These are phyloP conservation scores for Zaprionus gabonicus DNA, from an alignment of 1,140 invertebrate species.

Conservation along the genomic window DNA sequence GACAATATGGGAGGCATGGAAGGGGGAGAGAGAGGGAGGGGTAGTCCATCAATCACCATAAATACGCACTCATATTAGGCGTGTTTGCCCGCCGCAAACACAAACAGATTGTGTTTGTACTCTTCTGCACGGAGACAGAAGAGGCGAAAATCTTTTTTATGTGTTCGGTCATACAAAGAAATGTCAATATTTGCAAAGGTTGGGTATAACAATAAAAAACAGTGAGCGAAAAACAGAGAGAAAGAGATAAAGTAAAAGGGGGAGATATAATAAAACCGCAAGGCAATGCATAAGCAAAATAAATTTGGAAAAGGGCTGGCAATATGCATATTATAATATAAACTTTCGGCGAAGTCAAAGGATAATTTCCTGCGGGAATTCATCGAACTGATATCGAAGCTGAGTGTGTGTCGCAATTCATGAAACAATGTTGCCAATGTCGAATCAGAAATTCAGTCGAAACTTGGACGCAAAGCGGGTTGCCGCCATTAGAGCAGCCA, in stretches of 20 bases:
- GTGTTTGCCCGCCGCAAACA: slow-evolving; percentile 20
- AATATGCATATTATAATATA: slow-evolving; percentile 4
- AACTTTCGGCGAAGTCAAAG: slow-evolving; percentile 36
- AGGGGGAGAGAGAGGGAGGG: neutral
- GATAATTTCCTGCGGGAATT: slow-evolving; percentile 21
- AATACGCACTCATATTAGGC: slow-evolving; percentile 13
- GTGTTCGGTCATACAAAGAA: slow-evolving; percentile 13
- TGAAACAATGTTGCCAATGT: slow-evolving; percentile 18
- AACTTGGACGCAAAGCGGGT: slow-evolving; percentile 54
- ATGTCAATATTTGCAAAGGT: slow-evolving; percentile 43
- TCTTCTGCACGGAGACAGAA: neutral
- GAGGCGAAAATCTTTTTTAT: slow-evolving; percentile 15
- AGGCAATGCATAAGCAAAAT: slow-evolving; percentile 7
- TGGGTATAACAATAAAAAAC: slow-evolving; percentile 12
- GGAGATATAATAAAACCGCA: neutral
- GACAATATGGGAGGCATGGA: neutral
- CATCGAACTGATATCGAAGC: neutral
- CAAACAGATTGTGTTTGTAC: slow-evolving; percentile 21
- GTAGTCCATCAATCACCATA: slow-evolving; percentile 23
- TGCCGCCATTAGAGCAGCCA: slow-evolving; percentile 38
- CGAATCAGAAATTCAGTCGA: neutral
- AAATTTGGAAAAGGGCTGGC: slow-evolving; percentile 45
- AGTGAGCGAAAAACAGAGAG: neutral
- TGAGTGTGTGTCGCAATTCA: neutral
- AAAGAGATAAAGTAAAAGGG: neutral